Evolutionary conservation across 92 coral and sea anemone genomes (phyloP), one percentile per base, ranked within the genome.

Genomic region (Plumapathes pennacea): DNA sequence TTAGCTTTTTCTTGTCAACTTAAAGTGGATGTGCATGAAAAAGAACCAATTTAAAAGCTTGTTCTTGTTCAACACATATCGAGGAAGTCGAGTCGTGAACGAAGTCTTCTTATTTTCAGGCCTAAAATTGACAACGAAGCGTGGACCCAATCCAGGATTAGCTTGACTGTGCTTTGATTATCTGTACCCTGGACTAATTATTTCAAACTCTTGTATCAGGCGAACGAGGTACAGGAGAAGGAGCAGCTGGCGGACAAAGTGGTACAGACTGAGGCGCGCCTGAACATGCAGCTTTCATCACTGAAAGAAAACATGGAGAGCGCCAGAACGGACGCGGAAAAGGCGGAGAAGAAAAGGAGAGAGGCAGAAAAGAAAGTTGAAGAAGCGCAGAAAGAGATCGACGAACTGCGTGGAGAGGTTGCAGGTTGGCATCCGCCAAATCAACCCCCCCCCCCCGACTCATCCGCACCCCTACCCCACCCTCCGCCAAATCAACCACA

Each of bases 401-500:
- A 84, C 44, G 77, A 62, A n/a, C 62, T 88, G 69, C 82, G 76
- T 25, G 98, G 96, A 34, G 98, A 92, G 39, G 72, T 84, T 12
- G 96, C 96, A 10, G 98, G 98, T 88, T 50, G 64, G 88, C 34
- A 25, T 8, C n/a, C n/a, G n/a, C n/a, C n/a, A n/a, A n/a, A n/a
- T n/a, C n/a, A n/a, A n/a, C n/a, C n/a, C n/a, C n/a, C n/a, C n/a
- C n/a, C n/a, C n/a, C n/a, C n/a, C n/a, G n/a, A n/a, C n/a, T n/a
- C n/a, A n/a, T n/a, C n/a, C n/a, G 2, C 2, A 3, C 21, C 21
- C 5, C 47, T 15, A 41, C 21, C 15, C 2, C 47, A 15, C 21
- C 20, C 21, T 41, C 20, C 5, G 8, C 15, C 47, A n/a, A n/a
- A n/a, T n/a, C n/a, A n/a, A n/a, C n/a, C n/a, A n/a, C n/a, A n/a